Evolutionary conservation across 23 tunicate species (phyloP).

Genomic region (Phallusia fumigata): DNA sequence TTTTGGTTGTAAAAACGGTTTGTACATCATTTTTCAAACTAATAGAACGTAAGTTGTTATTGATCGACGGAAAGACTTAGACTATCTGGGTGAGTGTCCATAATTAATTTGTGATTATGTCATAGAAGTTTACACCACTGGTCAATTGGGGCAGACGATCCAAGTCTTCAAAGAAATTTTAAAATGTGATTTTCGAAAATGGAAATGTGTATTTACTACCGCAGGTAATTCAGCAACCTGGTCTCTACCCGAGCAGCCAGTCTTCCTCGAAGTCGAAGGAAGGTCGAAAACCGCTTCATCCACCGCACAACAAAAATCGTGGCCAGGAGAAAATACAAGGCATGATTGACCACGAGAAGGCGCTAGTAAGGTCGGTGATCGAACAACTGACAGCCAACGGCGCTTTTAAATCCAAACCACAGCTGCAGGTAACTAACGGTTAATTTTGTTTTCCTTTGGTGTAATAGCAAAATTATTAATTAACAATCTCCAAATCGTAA

Average conservation of each 20-base stretch:
- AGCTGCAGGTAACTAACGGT: background rate
- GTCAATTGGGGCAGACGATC: too few species aligned
- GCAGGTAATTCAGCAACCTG: slow-evolving; percentile 43
- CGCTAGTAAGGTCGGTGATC: slow-evolving; percentile 48
- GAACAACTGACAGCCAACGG: slow-evolving; percentile 31
- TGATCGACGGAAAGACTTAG: too few species aligned
- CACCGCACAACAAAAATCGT: slow-evolving; percentile 58
- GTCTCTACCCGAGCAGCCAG: slow-evolving; percentile 6
- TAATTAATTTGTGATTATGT: too few species aligned
- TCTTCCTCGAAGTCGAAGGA: slow-evolving; percentile 16
- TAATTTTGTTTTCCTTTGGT: background rate
- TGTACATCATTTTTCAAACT: too few species aligned
- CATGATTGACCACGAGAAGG: slow-evolving; percentile 64
- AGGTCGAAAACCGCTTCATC: slow-evolving; percentile 54
- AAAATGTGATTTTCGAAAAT: background rate
- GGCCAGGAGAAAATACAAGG: slow-evolving; percentile 60
- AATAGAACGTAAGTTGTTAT: too few species aligned
- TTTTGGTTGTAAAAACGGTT: too few species aligned
- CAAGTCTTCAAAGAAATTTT: background rate
- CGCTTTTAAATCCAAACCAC: slow-evolving; percentile 6
- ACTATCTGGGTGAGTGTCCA: too few species aligned
- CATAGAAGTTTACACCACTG: too few species aligned
- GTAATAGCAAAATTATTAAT: background rate
- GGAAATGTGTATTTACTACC: background rate
- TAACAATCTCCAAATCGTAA: too few species aligned